phyloP scores from a whole-genome alignment of 2,888 invertebrate species.

The Synanthedon tipuliformis region DNA sequence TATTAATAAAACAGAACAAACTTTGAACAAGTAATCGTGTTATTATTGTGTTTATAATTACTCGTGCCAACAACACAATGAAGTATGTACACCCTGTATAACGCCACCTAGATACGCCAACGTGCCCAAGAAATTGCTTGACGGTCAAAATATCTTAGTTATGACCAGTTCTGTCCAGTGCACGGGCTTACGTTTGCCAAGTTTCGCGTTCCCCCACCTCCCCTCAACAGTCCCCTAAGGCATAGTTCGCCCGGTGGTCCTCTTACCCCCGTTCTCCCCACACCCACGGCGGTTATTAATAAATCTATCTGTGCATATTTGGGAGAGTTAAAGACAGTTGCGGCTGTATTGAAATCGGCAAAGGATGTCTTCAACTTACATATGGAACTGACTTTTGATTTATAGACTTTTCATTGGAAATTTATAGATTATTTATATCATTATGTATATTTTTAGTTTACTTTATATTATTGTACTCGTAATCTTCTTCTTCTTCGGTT shows the following conservation, averaged over 20 bases:
- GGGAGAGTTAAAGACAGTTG: constrained; percentile 47
- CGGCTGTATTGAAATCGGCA: constrained; percentile 35
- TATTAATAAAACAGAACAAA: constrained; percentile 4
- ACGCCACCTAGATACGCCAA: constrained; percentile 27
- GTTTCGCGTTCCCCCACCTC: constrained; percentile 31
- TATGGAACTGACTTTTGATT: not conserved
- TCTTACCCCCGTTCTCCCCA: constrained; percentile 17
- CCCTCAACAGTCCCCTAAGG: constrained; percentile 29
- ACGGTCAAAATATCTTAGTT: constrained; percentile 71
- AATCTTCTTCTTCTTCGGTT: too few relatives aligned
- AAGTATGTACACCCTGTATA: constrained; percentile 44
- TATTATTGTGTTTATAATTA: constrained; percentile 39
- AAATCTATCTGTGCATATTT: constrained; percentile 66
- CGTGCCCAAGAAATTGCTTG: constrained; percentile 64
- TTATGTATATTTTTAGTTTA: too few relatives aligned
- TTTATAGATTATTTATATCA: too few relatives aligned
- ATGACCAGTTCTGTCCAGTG: constrained; percentile 67
- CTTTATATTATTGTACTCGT: too few relatives aligned
- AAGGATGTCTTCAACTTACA: not conserved
- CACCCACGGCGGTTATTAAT: constrained; percentile 51
- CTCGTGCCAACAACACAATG: constrained; percentile 34
- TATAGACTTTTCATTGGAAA: too few relatives aligned
- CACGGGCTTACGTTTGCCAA: constrained; percentile 64
- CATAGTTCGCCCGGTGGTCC: constrained; percentile 26
- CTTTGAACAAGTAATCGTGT: constrained; percentile 27